Evolutionary conservation across 2,113 vertebrate genomes (phyloP).

Genomic region (Macaca fascicularis): DNA sequence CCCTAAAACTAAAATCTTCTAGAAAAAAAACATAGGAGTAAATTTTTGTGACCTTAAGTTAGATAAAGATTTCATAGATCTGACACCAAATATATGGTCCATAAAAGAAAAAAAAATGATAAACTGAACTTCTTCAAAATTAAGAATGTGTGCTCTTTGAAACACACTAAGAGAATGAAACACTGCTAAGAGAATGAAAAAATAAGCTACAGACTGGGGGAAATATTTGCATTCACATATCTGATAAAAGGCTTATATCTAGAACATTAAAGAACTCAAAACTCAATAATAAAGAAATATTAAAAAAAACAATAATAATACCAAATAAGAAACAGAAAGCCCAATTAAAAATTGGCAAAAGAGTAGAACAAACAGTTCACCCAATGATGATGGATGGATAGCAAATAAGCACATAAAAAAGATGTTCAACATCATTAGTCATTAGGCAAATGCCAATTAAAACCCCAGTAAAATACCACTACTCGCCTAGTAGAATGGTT

Average conservation of each 20-base stretch:
- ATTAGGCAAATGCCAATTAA: not conserved
- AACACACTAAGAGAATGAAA: not conserved
- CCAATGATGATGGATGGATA: not conserved
- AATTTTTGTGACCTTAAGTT: not conserved
- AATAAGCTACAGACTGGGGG: not conserved
- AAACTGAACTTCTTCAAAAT: not conserved
- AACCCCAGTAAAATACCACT: not conserved
- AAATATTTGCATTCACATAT: constrained; percentile 7
- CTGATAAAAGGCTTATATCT: not conserved
- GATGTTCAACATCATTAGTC: not conserved
- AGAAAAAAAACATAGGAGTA: not conserved
- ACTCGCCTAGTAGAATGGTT: not conserved
- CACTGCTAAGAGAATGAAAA: not conserved
- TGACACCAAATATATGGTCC: not conserved
- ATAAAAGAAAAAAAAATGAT: not conserved
- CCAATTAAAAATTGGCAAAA: not conserved
- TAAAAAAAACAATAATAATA: not conserved
- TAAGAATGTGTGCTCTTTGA: not conserved
- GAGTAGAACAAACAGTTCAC: not conserved
- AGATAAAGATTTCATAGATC: not conserved
- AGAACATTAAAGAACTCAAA: not conserved
- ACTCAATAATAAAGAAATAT: not conserved
- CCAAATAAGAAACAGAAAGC: not conserved
- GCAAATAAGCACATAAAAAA: not conserved
- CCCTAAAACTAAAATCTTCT: constrained; percentile 8